Evolutionary conservation across 2,113 vertebrate genomes (phyloP).

Genomic region (Hoplias malabaricus): DNA sequence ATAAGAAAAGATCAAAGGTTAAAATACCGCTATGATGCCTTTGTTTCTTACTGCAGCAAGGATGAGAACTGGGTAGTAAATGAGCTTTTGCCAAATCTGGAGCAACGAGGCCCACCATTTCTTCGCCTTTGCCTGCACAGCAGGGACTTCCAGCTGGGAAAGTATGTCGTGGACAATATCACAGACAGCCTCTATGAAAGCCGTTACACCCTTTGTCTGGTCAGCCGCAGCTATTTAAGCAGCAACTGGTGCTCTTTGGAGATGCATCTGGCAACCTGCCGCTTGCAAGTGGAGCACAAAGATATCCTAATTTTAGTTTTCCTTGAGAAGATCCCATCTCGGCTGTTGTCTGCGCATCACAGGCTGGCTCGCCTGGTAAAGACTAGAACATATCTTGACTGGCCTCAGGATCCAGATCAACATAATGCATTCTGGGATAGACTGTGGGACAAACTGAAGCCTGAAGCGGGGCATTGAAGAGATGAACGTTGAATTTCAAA

Average conservation of each 20-base stretch:
- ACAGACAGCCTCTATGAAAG: slow-evolving; percentile 61
- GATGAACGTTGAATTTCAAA: background rate
- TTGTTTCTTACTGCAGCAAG: slow-evolving; percentile 68
- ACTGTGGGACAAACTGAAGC: slow-evolving; percentile 57
- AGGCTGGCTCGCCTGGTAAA: slow-evolving; percentile 53
- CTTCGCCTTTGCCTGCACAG: slow-evolving; percentile 74
- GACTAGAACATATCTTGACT: slow-evolving; percentile 53
- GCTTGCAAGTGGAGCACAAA: slow-evolving; percentile 52
- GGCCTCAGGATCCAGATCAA: slow-evolving; percentile 49
- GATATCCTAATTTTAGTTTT: slow-evolving; percentile 60
- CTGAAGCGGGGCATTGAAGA: background rate
- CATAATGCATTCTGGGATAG: slow-evolving; percentile 51
- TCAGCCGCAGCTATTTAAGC: slow-evolving; percentile 59
- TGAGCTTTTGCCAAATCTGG: slow-evolving; percentile 62
- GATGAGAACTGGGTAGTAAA: slow-evolving; percentile 70
- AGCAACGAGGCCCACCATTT: background rate
- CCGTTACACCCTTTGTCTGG: slow-evolving; percentile 68
- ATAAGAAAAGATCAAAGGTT: slow-evolving; percentile 52
- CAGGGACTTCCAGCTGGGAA: slow-evolving; percentile 67
- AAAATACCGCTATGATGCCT: slow-evolving; percentile 67
- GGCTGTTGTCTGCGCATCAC: slow-evolving; percentile 50
- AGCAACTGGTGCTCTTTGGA: slow-evolving; percentile 59
- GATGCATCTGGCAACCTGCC: slow-evolving; percentile 52
- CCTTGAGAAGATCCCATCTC: slow-evolving; percentile 49
- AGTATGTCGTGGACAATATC: slow-evolving; percentile 71